phyloP scores from a whole-genome alignment of 35 echinoderm and acorn worm species.

The Hemicentrotus pulcherrimus region DNA sequence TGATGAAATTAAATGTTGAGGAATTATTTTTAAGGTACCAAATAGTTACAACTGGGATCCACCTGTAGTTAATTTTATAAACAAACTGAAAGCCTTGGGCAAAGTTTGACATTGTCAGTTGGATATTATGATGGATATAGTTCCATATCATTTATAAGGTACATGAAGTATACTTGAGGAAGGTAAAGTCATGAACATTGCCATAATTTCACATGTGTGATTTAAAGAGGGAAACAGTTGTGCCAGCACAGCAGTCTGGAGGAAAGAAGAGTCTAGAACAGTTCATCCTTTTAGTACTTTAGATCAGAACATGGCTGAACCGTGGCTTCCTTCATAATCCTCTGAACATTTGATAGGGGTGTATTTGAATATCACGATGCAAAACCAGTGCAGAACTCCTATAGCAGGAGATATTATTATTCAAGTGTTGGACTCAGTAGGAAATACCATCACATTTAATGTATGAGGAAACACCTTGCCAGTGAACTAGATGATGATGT shows the following conservation, averaged over 20 bases:
- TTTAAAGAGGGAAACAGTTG: neutral
- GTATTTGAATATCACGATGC: neutral
- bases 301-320: neutral
- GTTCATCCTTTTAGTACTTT: neutral
- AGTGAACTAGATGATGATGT: neutral
- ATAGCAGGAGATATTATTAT: neutral
- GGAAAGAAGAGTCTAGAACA: slow-evolving; percentile 1
- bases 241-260: neutral
- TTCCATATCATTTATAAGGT: neutral
- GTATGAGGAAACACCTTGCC: neutral
- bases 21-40: no score
- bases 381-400: neutral
- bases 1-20: no score
- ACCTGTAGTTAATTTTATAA: no score
- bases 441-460: neutral
- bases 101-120: no score
- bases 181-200: neutral
- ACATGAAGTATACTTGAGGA: neutral
- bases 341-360: neutral
- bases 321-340: neutral
- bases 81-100: no score
- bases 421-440: no score
- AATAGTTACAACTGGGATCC: no score
- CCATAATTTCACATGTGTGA: neutral
- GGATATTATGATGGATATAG: no score